Percentiles rank a stretch among this genome's conserved stretches.
Conservation (phyloP, 1,140 invertebrate genomes). For the Triops cancriformis region DNA sequence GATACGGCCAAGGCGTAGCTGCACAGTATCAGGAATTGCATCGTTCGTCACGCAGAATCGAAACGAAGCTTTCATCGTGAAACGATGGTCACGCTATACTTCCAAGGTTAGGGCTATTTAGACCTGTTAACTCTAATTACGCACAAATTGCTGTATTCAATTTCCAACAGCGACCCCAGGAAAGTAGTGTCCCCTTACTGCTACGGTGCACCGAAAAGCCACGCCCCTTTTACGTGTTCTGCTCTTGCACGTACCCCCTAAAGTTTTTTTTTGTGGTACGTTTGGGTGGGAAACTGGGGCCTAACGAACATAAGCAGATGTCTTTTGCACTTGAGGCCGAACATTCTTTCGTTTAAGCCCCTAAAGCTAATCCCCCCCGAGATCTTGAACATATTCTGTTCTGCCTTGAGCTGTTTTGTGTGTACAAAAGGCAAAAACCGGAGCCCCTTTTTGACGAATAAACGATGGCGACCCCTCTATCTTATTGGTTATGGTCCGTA, state of each 20-base stretch:
- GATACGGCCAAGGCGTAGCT: no score
- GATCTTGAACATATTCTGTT: background rate
- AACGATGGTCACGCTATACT: no score
- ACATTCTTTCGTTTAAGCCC: background rate
- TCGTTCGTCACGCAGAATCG: no score
- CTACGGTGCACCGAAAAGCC: no score
- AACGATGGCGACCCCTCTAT: background rate
- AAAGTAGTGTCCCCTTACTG: no score
- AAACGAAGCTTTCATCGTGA: no score
- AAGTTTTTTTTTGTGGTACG: background rate
- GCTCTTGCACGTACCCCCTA: background rate
- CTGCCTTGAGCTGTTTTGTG: background rate
- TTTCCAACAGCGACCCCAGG: no score
- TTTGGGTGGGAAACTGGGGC: background rate
- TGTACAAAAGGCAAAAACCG: background rate
- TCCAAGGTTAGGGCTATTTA: no score
- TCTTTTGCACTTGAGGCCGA: background rate
- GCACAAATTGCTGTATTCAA: no score
- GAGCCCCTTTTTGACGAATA: background rate
- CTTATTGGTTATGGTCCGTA: background rate
- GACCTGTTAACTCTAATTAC: no score
- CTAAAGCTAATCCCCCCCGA: background rate
- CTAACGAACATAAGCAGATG: slow-evolving; percentile 4
- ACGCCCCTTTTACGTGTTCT: background rate
- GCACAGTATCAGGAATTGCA: no score